These are phyloP conservation scores for Tyto alba DNA, from an alignment of 2,113 vertebrate species.

Conservation along the genomic window DNA sequence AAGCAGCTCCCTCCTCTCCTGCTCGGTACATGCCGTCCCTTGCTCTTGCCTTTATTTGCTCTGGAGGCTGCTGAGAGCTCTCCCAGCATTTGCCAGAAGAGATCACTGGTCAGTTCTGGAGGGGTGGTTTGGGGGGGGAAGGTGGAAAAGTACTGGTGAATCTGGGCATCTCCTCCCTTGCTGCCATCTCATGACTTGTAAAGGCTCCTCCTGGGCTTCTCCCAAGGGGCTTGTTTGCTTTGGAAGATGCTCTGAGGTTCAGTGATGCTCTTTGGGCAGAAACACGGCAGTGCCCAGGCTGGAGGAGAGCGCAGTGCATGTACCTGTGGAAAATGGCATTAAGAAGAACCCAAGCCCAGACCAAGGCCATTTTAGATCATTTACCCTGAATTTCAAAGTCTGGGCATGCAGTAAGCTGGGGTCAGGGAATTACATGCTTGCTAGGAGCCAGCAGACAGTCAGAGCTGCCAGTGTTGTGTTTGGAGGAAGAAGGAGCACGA, in stretches of 20 bases:
- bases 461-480: constrained; percentile 52
- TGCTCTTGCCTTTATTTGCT: constrained; percentile 59
- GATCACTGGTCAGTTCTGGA: constrained; percentile 35
- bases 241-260: constrained; percentile 24
- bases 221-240: constrained; percentile 30
- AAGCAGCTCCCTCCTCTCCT: neutral
- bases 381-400: neutral
- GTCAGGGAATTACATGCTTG: neutral
- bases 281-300: neutral
- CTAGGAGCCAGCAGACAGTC: constrained; percentile 39
- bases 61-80: constrained; percentile 48
- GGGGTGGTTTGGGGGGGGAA: neutral
- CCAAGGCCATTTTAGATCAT: neutral
- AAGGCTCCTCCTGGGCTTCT: constrained; percentile 24
- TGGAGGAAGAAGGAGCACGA: constrained; percentile 22
- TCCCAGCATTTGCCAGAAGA: constrained; percentile 28
- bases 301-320: neutral
- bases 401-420: neutral
- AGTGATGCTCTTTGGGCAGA: neutral
- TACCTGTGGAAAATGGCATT: neutral
- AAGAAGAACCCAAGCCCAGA: neutral
- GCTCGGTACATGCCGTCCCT: neutral
- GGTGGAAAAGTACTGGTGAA: constrained; percentile 74
- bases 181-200: neutral
- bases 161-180: neutral